These are phyloP conservation scores for Nasonia oneida DNA, from an alignment of 2,888 invertebrate species.

Conservation along the genomic window DNA sequence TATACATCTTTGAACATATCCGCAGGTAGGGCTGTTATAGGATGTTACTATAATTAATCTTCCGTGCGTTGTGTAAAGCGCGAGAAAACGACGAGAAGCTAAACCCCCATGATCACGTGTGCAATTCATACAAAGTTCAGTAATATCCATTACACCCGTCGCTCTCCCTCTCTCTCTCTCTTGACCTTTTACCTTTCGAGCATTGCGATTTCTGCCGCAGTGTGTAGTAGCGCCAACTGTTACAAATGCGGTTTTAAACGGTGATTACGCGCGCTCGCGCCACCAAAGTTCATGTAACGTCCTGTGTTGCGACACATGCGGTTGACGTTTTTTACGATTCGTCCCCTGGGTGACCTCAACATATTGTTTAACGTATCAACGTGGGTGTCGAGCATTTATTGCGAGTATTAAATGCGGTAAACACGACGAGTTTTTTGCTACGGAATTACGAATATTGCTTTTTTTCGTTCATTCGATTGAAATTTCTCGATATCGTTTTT, in stretches of 20 bases:
- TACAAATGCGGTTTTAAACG: conserved; percentile 42
- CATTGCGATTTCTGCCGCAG: neutral
- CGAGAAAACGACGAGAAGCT: neutral
- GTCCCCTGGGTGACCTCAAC: neutral
- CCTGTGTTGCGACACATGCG: neutral
- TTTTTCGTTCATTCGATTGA: neutral
- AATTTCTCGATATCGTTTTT: neutral
- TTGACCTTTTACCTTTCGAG: neutral
- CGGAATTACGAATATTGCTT: neutral
- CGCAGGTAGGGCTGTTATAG: neutral
- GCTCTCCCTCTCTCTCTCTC: neutral
- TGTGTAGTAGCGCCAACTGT: conserved; percentile 19
- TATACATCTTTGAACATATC: neutral
- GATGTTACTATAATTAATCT: neutral
- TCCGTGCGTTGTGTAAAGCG: neutral
- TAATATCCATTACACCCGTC: neutral
- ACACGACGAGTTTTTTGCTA: neutral
- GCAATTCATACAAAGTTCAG: neutral
- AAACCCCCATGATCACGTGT: neutral
- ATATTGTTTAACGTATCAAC: neutral
- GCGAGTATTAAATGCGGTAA: neutral
- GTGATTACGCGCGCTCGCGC: neutral
- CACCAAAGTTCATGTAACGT: neutral
- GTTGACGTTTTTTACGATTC: conserved; percentile 9
- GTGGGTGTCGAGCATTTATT: neutral